Evolutionary conservation across 2,797 vertebrate species (phyloP).

Genomic region (Poecile montanus): DNA sequence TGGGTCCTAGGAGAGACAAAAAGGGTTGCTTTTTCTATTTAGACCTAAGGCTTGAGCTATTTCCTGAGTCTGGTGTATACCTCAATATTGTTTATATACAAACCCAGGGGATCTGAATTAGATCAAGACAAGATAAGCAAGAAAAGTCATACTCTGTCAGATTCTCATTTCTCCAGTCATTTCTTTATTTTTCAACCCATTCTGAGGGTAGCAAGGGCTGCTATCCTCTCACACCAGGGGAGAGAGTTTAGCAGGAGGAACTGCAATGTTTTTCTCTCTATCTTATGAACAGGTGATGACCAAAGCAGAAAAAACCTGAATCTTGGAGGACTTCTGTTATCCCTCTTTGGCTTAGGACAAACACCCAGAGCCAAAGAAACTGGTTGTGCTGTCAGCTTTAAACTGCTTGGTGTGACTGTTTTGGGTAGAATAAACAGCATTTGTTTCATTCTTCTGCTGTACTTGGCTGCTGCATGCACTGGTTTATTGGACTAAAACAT

Average conservation of each 20-base stretch:
- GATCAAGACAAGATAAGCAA: background rate
- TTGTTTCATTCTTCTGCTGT: background rate
- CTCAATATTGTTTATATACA: background rate
- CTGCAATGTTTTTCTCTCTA: background rate
- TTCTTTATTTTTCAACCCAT: background rate
- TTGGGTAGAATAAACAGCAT: background rate
- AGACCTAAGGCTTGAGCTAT: background rate
- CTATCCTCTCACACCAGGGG: background rate
- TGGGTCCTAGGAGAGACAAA: background rate
- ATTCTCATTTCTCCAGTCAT: background rate
- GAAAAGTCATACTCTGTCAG: background rate
- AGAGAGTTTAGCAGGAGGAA: background rate
- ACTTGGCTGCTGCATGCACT: background rate
- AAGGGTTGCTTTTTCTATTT: background rate
- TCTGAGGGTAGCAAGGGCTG: background rate
- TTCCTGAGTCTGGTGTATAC: background rate
- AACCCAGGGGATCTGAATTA: background rate
- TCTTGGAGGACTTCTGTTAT: background rate
- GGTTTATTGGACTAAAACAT: constrained; percentile 31
- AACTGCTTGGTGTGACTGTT: background rate
- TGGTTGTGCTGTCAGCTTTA: background rate
- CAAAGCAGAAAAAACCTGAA: background rate
- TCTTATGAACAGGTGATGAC: background rate
- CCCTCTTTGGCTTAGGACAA: background rate
- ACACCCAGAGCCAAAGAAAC: background rate